A percentile compares a stretch with the other conserved stretches of the same genome.
Conservation (phyloP, 2,797 vertebrate genomes). For the Scomberomorus guttatus region DNA sequence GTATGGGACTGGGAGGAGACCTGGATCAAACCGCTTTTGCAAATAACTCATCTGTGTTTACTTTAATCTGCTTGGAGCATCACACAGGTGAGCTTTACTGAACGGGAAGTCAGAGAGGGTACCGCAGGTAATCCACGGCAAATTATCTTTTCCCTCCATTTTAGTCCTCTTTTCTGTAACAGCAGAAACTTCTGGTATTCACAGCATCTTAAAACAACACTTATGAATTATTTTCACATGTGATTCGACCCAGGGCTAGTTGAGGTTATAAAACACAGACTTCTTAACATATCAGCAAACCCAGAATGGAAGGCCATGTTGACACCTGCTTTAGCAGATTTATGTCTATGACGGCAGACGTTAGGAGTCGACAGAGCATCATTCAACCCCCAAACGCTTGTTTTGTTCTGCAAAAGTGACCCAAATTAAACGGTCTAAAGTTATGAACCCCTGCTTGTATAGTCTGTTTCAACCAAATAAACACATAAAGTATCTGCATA, state of each 20-base stretch:
- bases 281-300: slow-evolving; percentile 33
- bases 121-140: background rate
- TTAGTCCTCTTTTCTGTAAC: background rate
- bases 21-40: slow-evolving; percentile 28
- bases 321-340: slow-evolving; percentile 23
- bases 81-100: background rate
- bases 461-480: background rate
- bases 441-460: background rate
- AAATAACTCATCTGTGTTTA: slow-evolving; percentile 14
- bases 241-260: slow-evolving; percentile 17
- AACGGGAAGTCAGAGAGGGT: background rate
- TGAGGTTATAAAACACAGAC: slow-evolving; percentile 10
- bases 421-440: slow-evolving; percentile 1
- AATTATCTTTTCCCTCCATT: background rate
- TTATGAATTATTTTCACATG: background rate
- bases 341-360: background rate
- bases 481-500: background rate
- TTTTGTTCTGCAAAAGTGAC: background rate
- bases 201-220: slow-evolving; percentile 1
- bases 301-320: slow-evolving; percentile 25
- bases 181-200: background rate
- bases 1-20: slow-evolving; percentile 26
- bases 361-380: background rate
- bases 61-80: slow-evolving; percentile 28
- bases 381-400: slow-evolving; percentile 14